A percentile compares a stretch with the other conserved stretches of the same genome.
Conservation (phyloP, 2,888 invertebrate genomes). For the Slavum lentiscoides region DNA sequence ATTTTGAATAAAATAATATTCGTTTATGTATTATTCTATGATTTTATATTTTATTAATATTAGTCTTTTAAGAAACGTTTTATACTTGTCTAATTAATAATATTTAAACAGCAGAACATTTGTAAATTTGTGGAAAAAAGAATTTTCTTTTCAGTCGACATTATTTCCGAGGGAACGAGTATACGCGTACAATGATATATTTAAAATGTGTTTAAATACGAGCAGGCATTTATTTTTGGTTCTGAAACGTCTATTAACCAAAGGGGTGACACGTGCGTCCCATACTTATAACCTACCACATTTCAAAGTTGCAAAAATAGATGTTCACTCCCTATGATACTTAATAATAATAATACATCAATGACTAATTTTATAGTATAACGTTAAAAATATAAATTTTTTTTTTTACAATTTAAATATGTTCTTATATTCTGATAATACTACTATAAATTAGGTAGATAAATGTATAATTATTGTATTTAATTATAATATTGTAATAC, state of each 20-base stretch:
- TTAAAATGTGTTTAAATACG: background rate
- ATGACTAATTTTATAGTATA: background rate
- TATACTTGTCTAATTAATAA: no score
- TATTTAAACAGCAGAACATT: no score
- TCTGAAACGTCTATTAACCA: conserved; percentile 1
- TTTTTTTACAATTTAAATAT: no score
- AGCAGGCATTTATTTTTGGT: conserved; percentile 36
- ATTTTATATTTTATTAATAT: no score
- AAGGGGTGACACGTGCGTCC: conserved; percentile 30
- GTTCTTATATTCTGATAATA: no score
- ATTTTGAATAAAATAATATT: no score
- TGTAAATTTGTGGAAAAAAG: background rate
- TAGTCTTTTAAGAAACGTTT: no score
- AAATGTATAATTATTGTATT: no score
- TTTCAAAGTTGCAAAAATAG: conserved; percentile 27
- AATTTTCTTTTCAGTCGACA: background rate
- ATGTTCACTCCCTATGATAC: background rate
- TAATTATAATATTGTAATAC: no score
- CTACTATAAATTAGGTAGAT: no score
- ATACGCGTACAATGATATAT: background rate
- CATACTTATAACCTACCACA: conserved; percentile 13
- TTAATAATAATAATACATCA: background rate
- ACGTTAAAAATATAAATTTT: background rate
- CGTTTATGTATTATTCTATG: no score
- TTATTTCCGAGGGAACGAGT: background rate